Percentiles rank a stretch among this genome's conserved stretches.
Evolutionary conservation across 2,888 invertebrate species (phyloP).

Genomic region (Sinopyrophorus schimmeli): DNA sequence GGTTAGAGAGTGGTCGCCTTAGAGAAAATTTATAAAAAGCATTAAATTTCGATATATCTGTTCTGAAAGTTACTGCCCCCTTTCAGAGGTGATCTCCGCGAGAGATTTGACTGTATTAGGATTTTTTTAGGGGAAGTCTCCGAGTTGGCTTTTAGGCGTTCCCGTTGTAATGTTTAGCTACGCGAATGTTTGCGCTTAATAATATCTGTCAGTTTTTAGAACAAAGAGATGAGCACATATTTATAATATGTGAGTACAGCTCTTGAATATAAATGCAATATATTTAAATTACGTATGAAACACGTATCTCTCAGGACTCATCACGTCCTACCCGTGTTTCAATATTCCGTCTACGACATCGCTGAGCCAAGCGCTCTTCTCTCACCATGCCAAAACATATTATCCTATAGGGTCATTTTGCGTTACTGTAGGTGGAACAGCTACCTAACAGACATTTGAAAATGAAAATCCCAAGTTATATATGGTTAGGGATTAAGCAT

Average conservation of each 20-base stretch:
- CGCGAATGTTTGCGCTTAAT: too few species aligned
- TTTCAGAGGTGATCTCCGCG: too few species aligned
- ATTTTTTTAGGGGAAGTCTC: too few species aligned
- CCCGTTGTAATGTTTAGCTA: too few species aligned
- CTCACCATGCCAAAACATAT: slow-evolving; percentile 25
- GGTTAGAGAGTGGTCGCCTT: too few species aligned
- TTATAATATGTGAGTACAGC: slow-evolving; percentile 25
- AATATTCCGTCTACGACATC: slow-evolving; percentile 31
- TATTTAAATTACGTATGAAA: slow-evolving; percentile 33
- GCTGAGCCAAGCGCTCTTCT: slow-evolving; percentile 21
- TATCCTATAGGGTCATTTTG: slow-evolving; percentile 27
- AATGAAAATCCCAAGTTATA: slow-evolving; percentile 30
- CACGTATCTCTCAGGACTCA: slow-evolving; percentile 30
- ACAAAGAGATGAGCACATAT: slow-evolving; percentile 17
- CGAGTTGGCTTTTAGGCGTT: too few species aligned
- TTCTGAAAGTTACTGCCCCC: too few species aligned
- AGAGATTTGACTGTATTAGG: too few species aligned
- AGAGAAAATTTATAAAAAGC: too few species aligned
- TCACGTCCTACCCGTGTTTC: slow-evolving; percentile 31
- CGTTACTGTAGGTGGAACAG: slow-evolving; percentile 25
- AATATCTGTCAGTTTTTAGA: slow-evolving; percentile 8
- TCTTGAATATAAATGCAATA: slow-evolving; percentile 28
- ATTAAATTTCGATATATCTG: too few species aligned
- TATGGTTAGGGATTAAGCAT: slow-evolving; percentile 25
- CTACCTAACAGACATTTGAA: slow-evolving; percentile 28